Evolutionary conservation across 2,888 invertebrate species (phyloP).

Genomic region (Apotomis capreana): DNA sequence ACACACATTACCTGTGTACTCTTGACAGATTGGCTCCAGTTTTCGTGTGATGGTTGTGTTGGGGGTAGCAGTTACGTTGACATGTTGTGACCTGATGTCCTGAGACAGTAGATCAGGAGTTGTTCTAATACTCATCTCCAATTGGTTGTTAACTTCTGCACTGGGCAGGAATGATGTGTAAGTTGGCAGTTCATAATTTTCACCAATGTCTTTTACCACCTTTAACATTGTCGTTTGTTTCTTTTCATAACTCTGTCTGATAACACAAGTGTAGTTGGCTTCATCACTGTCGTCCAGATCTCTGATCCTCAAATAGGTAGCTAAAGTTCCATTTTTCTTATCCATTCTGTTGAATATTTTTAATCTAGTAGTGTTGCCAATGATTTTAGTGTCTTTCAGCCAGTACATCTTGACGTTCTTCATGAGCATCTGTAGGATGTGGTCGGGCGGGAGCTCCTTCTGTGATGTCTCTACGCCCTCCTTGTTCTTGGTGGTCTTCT

Average conservation of each 20-base stretch:
- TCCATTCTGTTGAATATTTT: conserved; percentile 71
- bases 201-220: conserved; percentile 82
- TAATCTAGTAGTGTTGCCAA: conserved; percentile 59
- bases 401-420: conserved; percentile 75
- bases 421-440: conserved; percentile 71
- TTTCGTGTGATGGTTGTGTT: conserved; percentile 56
- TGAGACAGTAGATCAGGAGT: conserved; percentile 66
- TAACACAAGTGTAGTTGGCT: conserved; percentile 76
- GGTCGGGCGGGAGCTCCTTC: conserved; percentile 71
- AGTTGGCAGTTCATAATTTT: conserved; percentile 66
- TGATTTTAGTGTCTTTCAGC: conserved; percentile 67
- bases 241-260: conserved; percentile 75
- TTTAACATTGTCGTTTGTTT: conserved; percentile 68
- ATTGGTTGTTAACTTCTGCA: conserved; percentile 56
- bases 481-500: conserved; percentile 70
- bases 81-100: conserved; percentile 59
- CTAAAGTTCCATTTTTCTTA: conserved; percentile 70
- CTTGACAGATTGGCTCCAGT: conserved; percentile 86
- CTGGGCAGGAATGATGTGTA: conserved; percentile 65
- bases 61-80: conserved; percentile 44
- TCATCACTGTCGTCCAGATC: conserved; percentile 61
- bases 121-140: conserved; percentile 62
- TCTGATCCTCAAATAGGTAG: conserved; percentile 68
- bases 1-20: conserved; percentile 93
- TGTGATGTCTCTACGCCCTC: conserved; percentile 67